Evolutionary conservation across 2,888 invertebrate species (phyloP), one percentile per base, ranked within the genome.

Genomic region (Acheta domesticus): DNA sequence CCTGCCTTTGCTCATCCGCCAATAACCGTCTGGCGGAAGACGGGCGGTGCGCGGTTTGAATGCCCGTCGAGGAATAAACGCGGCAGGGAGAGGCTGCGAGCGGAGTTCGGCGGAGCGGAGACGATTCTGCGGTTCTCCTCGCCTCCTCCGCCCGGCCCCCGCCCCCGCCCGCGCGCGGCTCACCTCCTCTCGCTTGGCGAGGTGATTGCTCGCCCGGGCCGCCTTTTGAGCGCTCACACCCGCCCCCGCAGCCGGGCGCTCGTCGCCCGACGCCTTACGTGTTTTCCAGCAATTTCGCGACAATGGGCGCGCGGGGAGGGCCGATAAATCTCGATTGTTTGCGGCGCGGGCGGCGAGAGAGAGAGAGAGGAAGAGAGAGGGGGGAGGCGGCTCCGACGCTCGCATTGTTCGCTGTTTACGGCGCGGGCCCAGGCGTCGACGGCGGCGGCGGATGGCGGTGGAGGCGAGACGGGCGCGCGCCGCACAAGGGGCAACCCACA

Each of bases 291-390:
- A 62, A 62, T 62, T 62, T 62, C 62, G 62, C 62, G 62, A 62
- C 62, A 62, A 62, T 62, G 62, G 62, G 62, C 62, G 62, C 16
- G 14, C 62, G 62, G 62, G 62, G 62, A 62, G 62, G 16, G 62
- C 62, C 62, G 62, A 62, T 62, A 62, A 62, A 62, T 62, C 62
- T 62, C 62, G 62, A 62, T 62, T 62, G 62, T 62, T 62, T 62
- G 62, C 62, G 62, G 62, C n/a, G 62, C 16, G n/a, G 62, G n/a
- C 3, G 62, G 62, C 3, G 62, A 62, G 62, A 62, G 62, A 11
- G n/a, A 12, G 62, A 62, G 62, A 11, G 62, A 62, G n/a, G 4
- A 12, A 19, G n/a, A 14, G 62, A 3, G 62, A 62, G 62, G 11
- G 16, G 8, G 62, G 16, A 4, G 5, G 62, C 2, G 62, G n/a